A percentile compares a stretch with the other conserved stretches of the same genome.
Conservation (phyloP, 92 coral and sea anemone species). For the Porites rus region DNA sequence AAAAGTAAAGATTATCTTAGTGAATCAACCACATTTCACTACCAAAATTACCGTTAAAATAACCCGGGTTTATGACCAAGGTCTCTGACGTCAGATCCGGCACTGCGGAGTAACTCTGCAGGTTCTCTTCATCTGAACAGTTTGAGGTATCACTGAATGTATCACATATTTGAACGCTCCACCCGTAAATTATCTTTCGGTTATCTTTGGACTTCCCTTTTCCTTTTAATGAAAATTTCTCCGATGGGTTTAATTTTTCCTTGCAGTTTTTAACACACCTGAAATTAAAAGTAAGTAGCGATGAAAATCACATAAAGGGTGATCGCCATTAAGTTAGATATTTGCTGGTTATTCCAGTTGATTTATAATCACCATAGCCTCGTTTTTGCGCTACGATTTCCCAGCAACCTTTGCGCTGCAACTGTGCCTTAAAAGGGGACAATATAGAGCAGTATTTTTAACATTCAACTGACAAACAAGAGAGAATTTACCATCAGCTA, state of each 20-base stretch:
- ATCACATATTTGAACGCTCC: slow-evolving; percentile 10
- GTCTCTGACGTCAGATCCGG: background rate
- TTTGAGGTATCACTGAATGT: too few species aligned
- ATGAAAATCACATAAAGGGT: background rate
- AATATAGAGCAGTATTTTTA: too few species aligned
- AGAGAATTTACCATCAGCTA: too few species aligned
- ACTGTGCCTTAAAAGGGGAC: too few species aligned
- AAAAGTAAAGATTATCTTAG: too few species aligned
- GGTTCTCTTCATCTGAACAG: too few species aligned
- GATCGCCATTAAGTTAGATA: background rate
- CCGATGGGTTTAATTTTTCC: slow-evolving; percentile 64
- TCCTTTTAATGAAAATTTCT: slow-evolving; percentile 50
- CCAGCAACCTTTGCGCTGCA: too few species aligned
- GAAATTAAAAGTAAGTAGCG: background rate
- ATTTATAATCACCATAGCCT: too few species aligned
- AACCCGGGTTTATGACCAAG: slow-evolving; percentile 35
- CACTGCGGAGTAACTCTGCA: background rate
- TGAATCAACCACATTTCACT: too few species aligned
- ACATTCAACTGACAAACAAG: too few species aligned
- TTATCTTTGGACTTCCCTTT: slow-evolving; percentile 11
- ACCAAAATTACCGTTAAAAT: slow-evolving; percentile 4
- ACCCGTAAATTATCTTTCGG: background rate
- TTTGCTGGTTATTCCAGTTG: too few species aligned
- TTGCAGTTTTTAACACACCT: slow-evolving; percentile 63
- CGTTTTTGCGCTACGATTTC: too few species aligned